A percentile compares a stretch with the other conserved stretches of the same genome.
These are phyloP conservation scores for Hydrotaea diabolus DNA, from an alignment of 2,888 invertebrate species.

Conservation along the genomic window DNA sequence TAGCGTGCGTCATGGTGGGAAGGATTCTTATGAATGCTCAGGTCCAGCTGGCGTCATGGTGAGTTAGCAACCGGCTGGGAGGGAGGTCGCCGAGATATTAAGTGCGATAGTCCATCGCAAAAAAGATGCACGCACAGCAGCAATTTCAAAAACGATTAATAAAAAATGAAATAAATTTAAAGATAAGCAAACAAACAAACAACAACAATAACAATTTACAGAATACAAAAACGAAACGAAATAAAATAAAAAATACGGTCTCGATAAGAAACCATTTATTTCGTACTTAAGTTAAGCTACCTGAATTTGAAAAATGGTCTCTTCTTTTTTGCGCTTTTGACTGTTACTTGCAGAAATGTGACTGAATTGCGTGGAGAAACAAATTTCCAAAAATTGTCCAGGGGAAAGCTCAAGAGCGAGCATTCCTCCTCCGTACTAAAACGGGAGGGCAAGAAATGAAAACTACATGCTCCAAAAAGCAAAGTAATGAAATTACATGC, in stretches of 20 bases:
- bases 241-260: slow-evolving; percentile 21
- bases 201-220: neutral
- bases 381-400: slow-evolving; percentile 1
- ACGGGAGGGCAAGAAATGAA: neutral
- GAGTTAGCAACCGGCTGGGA: no score
- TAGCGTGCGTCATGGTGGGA: neutral
- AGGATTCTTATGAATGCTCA: neutral
- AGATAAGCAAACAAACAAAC: slow-evolving; percentile 3
- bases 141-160: slow-evolving; percentile 24
- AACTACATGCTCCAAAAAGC: neutral
- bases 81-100: neutral
- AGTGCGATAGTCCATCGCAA: neutral
- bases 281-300: slow-evolving; percentile 33
- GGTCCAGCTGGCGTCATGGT: neutral
- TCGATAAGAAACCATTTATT: slow-evolving; percentile 31
- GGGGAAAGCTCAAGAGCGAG: no score
- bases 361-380: neutral
- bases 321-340: neutral
- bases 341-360: neutral
- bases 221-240: neutral
- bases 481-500: slow-evolving; percentile 6
- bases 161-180: slow-evolving; percentile 15
- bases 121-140: slow-evolving; percentile 13
- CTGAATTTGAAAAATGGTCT: slow-evolving; percentile 42
- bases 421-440: no score